Evolutionary conservation across 2,113 vertebrate species (phyloP).

Genomic region (Empidonax traillii): DNA sequence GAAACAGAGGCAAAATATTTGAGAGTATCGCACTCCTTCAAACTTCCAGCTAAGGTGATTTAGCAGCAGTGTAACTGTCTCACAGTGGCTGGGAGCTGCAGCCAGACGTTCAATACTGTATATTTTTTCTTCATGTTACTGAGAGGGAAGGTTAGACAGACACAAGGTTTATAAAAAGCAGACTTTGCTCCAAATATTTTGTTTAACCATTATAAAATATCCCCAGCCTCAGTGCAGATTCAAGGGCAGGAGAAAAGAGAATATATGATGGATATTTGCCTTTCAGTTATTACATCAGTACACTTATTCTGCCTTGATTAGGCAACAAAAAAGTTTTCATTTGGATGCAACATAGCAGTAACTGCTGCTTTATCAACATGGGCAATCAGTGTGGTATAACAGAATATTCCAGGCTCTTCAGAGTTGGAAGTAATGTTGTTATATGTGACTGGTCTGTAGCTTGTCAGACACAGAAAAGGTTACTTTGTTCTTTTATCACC

Average conservation of each 20-base stretch:
- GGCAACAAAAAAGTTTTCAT: not conserved
- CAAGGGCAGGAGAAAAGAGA: not conserved
- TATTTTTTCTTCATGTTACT: constrained; percentile 50
- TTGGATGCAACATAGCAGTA: not conserved
- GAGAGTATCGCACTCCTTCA: not conserved
- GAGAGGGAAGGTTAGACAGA: constrained; percentile 16
- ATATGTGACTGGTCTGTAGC: not conserved
- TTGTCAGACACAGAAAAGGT: not conserved
- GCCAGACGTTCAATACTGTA: constrained; percentile 23
- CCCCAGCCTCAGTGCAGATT: not conserved
- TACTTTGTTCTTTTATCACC: not conserved
- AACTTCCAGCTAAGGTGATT: not conserved
- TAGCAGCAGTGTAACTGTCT: not conserved
- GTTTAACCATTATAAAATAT: constrained; percentile 46
- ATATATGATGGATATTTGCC: not conserved
- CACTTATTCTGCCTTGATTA: not conserved
- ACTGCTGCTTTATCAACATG: not conserved
- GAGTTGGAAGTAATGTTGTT: not conserved
- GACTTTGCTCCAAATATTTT: constrained; percentile 47
- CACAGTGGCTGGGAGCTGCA: constrained; percentile 6
- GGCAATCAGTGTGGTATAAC: not conserved
- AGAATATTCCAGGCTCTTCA: not conserved
- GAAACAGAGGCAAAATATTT: not conserved
- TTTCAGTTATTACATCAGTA: not conserved
- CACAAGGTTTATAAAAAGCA: constrained; percentile 46